phyloP scores from a whole-genome alignment of 2,888 invertebrate genomes.

The Coelopa pilipes region DNA sequence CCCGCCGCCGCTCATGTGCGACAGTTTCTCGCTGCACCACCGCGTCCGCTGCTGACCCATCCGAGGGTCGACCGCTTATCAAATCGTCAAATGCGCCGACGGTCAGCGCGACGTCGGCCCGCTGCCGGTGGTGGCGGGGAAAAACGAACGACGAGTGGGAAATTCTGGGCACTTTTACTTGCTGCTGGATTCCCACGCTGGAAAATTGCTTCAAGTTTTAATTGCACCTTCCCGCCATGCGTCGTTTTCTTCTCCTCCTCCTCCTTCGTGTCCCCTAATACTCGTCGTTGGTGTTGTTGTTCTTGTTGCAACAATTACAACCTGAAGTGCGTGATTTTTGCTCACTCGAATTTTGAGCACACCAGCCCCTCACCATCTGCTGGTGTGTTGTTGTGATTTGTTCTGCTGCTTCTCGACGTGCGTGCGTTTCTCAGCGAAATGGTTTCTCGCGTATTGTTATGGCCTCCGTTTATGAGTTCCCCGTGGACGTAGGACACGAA shows the following conservation, averaged over 20 bases:
- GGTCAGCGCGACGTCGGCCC: too few relatives aligned
- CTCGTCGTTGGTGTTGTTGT: too few relatives aligned
- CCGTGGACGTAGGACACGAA: not conserved
- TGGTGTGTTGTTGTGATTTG: not conserved
- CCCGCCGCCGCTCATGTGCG: not conserved
- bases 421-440: not conserved
- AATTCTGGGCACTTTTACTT: not conserved
- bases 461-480: not conserved
- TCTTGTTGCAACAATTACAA: not conserved
- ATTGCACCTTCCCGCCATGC: not conserved
- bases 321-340: conserved; percentile 32
- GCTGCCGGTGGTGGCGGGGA: not conserved
- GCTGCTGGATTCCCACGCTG: conserved; percentile 3
- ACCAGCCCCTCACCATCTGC: not conserved
- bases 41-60: not conserved
- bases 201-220: not conserved
- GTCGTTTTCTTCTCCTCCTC: too few relatives aligned
- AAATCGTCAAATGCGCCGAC: too few relatives aligned
- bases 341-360: not conserved
- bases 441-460: not conserved
- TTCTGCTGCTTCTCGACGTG: conserved; percentile 6
- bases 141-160: not conserved
- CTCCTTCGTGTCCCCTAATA: too few relatives aligned
- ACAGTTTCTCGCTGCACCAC: not conserved
- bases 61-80: not conserved